Conservation (phyloP, 2,113 vertebrate genomes). For the Motacilla alba region DNA sequence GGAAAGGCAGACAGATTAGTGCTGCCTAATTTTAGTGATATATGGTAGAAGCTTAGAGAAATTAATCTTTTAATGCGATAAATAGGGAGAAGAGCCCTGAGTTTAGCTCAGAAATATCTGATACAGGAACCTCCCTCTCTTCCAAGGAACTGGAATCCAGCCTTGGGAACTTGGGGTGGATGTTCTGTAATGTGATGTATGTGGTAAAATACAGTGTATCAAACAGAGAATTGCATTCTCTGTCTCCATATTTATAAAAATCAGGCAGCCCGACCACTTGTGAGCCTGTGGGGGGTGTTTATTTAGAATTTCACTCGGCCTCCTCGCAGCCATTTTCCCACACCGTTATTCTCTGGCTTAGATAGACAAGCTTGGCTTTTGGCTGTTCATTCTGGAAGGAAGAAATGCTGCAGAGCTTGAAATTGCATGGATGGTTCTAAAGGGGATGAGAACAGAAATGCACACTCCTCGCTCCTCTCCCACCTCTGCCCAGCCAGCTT, state of each 20-base stretch:
- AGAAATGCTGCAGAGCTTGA: neutral
- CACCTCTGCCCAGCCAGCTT: neutral
- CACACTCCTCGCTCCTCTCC: neutral
- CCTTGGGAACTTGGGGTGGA: neutral
- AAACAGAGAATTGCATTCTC: neutral
- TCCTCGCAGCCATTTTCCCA: neutral
- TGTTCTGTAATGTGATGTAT: neutral
- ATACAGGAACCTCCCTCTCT: neutral
- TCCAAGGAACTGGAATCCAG: neutral
- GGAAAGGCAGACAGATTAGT: neutral
- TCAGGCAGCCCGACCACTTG: neutral
- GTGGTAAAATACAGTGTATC: neutral
- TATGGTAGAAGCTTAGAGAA: neutral
- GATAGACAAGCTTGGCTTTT: neutral
- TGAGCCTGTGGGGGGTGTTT: neutral
- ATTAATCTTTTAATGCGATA: neutral
- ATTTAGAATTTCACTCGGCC: neutral
- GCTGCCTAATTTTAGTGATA: slow-evolving; percentile 16
- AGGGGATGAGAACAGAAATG: neutral
- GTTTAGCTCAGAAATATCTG: neutral
- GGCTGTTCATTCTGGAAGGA: neutral
- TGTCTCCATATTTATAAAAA: neutral
- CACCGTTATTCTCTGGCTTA: neutral
- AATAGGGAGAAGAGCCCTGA: neutral
- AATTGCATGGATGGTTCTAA: neutral